phyloP scores from a whole-genome alignment of 2,113 vertebrate genomes.

The Motacilla tschutschensis region DNA sequence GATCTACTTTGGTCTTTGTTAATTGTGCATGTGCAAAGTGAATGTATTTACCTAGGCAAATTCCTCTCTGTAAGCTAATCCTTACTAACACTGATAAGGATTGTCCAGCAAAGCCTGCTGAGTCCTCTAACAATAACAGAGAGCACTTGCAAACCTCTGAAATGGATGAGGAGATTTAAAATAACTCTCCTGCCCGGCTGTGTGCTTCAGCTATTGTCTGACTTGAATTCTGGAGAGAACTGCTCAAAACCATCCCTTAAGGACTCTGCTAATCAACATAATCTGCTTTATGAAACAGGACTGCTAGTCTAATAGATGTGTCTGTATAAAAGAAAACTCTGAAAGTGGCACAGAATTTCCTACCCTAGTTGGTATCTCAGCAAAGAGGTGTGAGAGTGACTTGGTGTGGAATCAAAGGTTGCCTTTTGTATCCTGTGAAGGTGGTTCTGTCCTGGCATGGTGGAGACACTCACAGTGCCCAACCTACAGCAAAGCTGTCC shows the following conservation, averaged over 20 bases:
- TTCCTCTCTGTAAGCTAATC: not conserved
- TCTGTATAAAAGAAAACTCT: not conserved
- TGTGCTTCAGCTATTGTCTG: not conserved
- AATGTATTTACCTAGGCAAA: not conserved
- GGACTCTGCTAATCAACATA: conserved; percentile 18
- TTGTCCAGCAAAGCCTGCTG: not conserved
- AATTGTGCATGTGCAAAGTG: not conserved
- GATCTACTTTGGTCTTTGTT: not conserved
- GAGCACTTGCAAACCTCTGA: not conserved
- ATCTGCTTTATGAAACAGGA: not conserved
- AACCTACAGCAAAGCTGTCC: not conserved
- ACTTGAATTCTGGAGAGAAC: not conserved
- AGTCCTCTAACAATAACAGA: not conserved
- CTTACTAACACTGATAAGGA: not conserved
- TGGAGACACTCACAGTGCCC: rapidly evolving
- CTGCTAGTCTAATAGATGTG: not conserved
- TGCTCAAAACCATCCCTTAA: not conserved
- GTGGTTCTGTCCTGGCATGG: not conserved
- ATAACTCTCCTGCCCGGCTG: not conserved
- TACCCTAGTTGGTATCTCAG: not conserved
- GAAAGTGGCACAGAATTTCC: not conserved
- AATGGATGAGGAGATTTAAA: not conserved
- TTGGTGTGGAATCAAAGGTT: not conserved
- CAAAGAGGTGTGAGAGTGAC: not conserved
- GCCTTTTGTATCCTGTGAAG: not conserved